Base-by-base conservation (phyloP, 92 coral and sea anemone species). In the Epizoanthus illoricatus region DNA sequence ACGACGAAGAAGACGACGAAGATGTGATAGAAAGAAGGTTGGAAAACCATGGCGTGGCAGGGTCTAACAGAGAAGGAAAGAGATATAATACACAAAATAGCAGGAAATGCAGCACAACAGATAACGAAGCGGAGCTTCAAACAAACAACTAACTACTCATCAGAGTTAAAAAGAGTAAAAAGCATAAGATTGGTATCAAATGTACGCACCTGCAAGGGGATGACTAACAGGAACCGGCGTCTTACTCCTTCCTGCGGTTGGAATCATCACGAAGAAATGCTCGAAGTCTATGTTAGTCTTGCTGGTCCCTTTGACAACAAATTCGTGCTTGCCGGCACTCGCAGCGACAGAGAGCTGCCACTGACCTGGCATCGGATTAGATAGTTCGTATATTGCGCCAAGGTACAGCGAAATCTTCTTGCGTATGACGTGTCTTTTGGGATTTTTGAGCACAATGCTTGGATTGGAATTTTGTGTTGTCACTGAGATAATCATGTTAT, bases 281-380 rank as follows among this genome's bases (percentile, higher is more conserved):
- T 90, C 98, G 65, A 94, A 94, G 78, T 92, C 96, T n/a, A 94
- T 80, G 79, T 92, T 94, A 9, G 86, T 86, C 56, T 88, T 83
- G 65, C 98, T 90, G 2, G 88, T 74, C 65, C 90, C 95, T 71
- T 89, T 90, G 55, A 94, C 93, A 54, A 79, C 81, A 85, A 87
- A 88, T 33, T 75, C 80, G 60, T 94, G 91, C 78, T 84, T 74
- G 7, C 98, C 98, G 41, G 90, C 91, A 71, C 90, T 65, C 0
- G 62, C 12, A 16, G 86, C 73, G 49, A 94, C 94, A 1, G 80
- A 47, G 70, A 94, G 81, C 12, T 71, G 88, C 92, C 95, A 94
- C 3, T 65, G 73, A 55, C 98, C 98, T 57, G 90, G 73, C 43
- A 33, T 73, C 4, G 98, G 96, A 76, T 65, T 20, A 21, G 74